Conservation (phyloP, 1,140 invertebrate species). For the Calliopsis andreniformis region DNA sequence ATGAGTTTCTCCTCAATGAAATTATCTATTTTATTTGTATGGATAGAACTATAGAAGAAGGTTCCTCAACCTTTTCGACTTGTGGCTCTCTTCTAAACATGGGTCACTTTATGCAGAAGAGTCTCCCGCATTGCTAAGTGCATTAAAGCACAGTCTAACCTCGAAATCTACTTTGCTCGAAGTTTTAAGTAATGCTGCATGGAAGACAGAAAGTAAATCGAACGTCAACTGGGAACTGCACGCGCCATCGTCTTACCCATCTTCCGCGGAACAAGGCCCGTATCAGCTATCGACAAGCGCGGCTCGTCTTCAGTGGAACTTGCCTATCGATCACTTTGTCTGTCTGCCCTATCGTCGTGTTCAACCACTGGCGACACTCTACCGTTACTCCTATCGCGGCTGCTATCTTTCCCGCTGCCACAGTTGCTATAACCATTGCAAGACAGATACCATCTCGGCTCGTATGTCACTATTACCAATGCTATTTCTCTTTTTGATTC, state of each 20-base stretch:
- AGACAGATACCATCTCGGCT: slow-evolving; percentile 33
- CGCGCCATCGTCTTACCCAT: slow-evolving; percentile 9
- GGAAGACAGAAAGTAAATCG: slow-evolving; percentile 25
- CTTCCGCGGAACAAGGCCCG: slow-evolving; percentile 33
- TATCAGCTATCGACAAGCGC: slow-evolving; percentile 46
- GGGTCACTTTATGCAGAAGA: no score
- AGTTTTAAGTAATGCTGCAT: background rate
- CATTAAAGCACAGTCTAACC: no score
- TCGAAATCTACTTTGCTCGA: no score
- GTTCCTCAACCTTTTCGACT: no score
- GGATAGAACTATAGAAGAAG: no score
- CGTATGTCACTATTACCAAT: slow-evolving; percentile 47
- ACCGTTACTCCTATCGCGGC: slow-evolving; percentile 24
- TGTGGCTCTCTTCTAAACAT: no score
- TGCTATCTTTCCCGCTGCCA: slow-evolving; percentile 20
- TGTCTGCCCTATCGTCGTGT: slow-evolving; percentile 29
- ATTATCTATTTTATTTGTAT: no score
- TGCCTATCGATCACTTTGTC: slow-evolving; percentile 64
- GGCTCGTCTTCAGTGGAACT: slow-evolving; percentile 48
- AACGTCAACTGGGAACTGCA: slow-evolving; percentile 42
- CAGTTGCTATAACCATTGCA: slow-evolving; percentile 35
- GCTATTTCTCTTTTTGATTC: slow-evolving; percentile 41
- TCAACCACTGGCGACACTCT: slow-evolving; percentile 46
- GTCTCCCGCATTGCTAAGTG: no score
- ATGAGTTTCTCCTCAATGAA: no score